A percentile compares a stretch with the other conserved stretches of the same genome.
phyloP scores from a whole-genome alignment of 2,888 invertebrate genomes.

The Germaria angustata region DNA sequence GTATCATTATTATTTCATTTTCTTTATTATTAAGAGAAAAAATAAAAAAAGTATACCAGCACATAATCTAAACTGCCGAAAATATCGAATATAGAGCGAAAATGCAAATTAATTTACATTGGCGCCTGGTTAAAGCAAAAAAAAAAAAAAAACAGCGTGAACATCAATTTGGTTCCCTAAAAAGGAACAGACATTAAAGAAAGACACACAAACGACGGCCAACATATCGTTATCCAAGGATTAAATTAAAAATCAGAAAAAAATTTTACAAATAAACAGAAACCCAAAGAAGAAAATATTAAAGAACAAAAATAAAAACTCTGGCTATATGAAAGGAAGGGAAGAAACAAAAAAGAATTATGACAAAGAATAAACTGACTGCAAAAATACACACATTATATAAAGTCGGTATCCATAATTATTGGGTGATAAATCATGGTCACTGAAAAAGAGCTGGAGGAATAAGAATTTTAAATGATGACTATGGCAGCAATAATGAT shows the following conservation, averaged over 20 bases:
- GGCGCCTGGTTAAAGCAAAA: constrained; percentile 46
- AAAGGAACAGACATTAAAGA: neutral
- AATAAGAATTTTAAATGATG: constrained; percentile 25
- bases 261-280: neutral
- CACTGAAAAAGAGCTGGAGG: neutral
- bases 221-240: constrained; percentile 51
- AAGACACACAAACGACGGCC: constrained; percentile 9
- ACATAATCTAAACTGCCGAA: neutral
- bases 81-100: neutral
- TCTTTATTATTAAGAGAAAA: too few relatives aligned
- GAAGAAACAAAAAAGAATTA: neutral
- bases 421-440: constrained; percentile 64
- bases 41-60: too few relatives aligned
- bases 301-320: neutral
- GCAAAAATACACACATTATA: constrained; percentile 13
- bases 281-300: neutral
- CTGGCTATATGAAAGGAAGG: neutral
- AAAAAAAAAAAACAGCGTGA: constrained; percentile 5
- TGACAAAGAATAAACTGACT: neutral
- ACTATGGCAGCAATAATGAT: constrained; percentile 38
- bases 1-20: too few relatives aligned
- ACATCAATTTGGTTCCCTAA: constrained; percentile 28
- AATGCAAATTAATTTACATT: constrained; percentile 54
- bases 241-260: constrained; percentile 38
- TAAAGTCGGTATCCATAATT: constrained; percentile 50